Conservation (phyloP, 30 jellyfish, hydroid and myxozoan species). For the Mastigias papua region DNA sequence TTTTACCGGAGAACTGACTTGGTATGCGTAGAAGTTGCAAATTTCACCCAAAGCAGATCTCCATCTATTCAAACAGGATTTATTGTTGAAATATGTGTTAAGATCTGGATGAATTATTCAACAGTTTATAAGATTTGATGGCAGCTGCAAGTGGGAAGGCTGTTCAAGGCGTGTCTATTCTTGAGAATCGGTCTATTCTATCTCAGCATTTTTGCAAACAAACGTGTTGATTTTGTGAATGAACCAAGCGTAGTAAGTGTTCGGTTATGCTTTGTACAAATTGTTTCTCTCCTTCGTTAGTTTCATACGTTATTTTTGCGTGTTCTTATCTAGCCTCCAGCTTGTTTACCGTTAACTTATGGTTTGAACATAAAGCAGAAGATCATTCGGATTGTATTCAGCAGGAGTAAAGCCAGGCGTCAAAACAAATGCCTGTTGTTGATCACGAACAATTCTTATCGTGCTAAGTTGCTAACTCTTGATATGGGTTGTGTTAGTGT, state of each 20-base stretch:
- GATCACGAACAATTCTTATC: neutral
- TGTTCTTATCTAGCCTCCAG: neutral
- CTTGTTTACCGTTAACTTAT: neutral
- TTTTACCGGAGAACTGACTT: neutral
- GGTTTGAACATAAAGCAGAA: neutral
- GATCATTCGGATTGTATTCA: neutral
- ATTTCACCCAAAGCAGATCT: neutral
- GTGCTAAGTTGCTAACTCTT: too few species aligned
- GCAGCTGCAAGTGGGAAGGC: slow-evolving; percentile 14
- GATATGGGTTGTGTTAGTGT: too few species aligned
- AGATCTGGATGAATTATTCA: slow-evolving; percentile 30
- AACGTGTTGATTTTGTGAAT: neutral
- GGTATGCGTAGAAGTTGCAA: neutral
- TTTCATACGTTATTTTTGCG: neutral
- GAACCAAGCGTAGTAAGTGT: neutral
- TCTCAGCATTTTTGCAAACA: neutral
- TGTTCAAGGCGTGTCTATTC: slow-evolving; percentile 28
- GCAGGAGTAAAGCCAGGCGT: neutral
- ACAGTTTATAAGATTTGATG: slow-evolving; percentile 15
- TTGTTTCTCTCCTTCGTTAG: neutral
- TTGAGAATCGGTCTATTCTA: neutral
- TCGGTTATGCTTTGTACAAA: neutral
- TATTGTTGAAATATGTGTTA: slow-evolving; percentile 6
- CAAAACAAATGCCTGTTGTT: neutral
- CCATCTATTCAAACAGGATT: slow-evolving; percentile 6